Percentiles rank a stretch among this genome's conserved stretches.
Conservation (phyloP, 1,140 invertebrate species). For the Pygmarrhopalites habei region DNA sequence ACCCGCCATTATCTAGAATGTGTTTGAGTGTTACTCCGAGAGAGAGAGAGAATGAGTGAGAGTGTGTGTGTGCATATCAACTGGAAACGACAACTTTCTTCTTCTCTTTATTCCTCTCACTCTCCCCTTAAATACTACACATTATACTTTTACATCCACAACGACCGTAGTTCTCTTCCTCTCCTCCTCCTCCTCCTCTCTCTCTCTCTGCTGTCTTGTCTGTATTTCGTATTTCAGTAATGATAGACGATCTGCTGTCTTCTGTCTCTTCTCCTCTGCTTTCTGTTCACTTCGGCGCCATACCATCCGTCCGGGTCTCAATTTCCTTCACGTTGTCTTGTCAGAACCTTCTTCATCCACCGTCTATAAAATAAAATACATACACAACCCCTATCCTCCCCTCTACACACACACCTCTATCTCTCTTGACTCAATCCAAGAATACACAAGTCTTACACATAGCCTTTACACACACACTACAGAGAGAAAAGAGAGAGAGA, state of each 20-base stretch:
- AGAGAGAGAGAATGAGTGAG: not conserved
- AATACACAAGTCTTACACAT: too few relatives aligned
- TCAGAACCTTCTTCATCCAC: constrained; percentile 15
- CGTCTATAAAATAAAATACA: constrained; percentile 8
- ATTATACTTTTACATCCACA: constrained; percentile 8
- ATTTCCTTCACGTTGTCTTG: too few relatives aligned
- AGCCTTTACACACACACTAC: too few relatives aligned
- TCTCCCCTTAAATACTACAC: constrained; percentile 2
- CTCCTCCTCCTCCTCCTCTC: not conserved
- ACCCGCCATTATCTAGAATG: too few relatives aligned
- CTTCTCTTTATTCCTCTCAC: not conserved
- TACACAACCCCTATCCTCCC: constrained; percentile 4
- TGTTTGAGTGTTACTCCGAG: too few relatives aligned
- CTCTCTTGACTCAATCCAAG: too few relatives aligned
- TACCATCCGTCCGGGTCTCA: constrained; percentile 14
- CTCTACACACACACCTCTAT: not conserved
- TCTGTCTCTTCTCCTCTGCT: not conserved
- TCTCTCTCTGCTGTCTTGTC: not conserved
- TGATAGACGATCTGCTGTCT: constrained; percentile 31
- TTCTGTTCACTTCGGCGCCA: constrained; percentile 31
- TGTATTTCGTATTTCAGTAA: constrained; percentile 9
- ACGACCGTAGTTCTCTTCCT: not conserved
- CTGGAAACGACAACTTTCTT: not conserved
- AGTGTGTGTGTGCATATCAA: not conserved
- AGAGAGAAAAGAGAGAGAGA: too few relatives aligned